Evolutionary conservation across 2,888 invertebrate genomes (phyloP).

Genomic region (Drosophila formosana): DNA sequence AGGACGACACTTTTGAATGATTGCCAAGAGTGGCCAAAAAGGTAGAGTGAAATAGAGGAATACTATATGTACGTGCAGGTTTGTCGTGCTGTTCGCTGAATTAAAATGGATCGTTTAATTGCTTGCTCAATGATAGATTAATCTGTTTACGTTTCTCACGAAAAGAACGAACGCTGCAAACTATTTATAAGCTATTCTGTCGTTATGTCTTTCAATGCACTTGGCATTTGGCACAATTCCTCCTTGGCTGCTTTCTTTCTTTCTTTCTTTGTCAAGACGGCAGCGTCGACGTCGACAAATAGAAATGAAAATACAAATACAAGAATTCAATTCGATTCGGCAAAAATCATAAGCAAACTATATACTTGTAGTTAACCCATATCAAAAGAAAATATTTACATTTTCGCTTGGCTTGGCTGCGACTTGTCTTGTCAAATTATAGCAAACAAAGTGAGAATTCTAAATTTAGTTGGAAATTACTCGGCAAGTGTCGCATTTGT

Average conservation of each 20-base stretch:
- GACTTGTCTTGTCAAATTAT: conserved; percentile 45
- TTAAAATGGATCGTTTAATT: conserved; percentile 76
- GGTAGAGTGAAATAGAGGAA: neutral
- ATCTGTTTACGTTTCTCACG: conserved; percentile 61
- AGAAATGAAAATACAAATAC: conserved; percentile 18
- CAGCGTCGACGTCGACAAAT: conserved; percentile 15
- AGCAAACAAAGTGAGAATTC: conserved; percentile 38
- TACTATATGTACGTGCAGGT: neutral
- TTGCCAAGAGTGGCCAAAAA: conserved; percentile 54
- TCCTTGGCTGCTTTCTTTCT: conserved; percentile 30
- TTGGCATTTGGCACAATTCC: conserved; percentile 72
- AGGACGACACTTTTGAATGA: conserved; percentile 50
- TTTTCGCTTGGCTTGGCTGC: conserved; percentile 23
- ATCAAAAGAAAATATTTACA: conserved; percentile 34
- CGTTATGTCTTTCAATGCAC: conserved; percentile 58
- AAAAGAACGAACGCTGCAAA: conserved; percentile 21
- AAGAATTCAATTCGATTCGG: conserved; percentile 32
- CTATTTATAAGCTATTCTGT: conserved; percentile 44
- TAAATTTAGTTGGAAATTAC: conserved; percentile 55
- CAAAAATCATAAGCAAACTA: conserved; percentile 3
- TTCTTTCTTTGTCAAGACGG: conserved; percentile 21
- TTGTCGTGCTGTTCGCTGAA: conserved; percentile 44
- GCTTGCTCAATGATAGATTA: conserved; percentile 69
- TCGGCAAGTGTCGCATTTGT: conserved; percentile 26
- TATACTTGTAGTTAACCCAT: conserved; percentile 29